Evolutionary conservation across 2,888 invertebrate species (phyloP), one percentile per base, ranked within the genome.

Genomic region (Drosophila algonquin): DNA sequence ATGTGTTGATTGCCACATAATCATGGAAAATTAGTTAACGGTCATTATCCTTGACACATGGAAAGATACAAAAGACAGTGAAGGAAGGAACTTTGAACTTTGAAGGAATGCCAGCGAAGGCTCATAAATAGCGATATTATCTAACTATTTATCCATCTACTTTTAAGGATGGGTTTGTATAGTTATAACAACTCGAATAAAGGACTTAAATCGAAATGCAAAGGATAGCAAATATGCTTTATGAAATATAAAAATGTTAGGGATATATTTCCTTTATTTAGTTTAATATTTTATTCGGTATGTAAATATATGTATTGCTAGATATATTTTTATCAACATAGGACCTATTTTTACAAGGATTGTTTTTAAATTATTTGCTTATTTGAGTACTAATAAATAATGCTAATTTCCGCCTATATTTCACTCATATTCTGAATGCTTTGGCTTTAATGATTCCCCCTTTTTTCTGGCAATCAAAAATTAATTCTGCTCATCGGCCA

Each of bases 21-120:
- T 75, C 72, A 74, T 65, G 75, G 75, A 68, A 55, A 63, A 58
- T 59, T 68, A 75, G 68, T 74, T 65, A 50, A 58, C 55, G 75
- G 75, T 59, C 75, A 72, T 72, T 72, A 72, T 74, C 75, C 72
- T 64, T 58, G 75, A n/a, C 7, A 14, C 14, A 40, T 7, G 4
- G 5, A 12, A 5, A 35, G n/a, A 40, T 40, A 40, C 3, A n/a
- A 40, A 2, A 40, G 40, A 40, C 1, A 40, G 14, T 1, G n/a
- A n/a, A n/a, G n/a, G n/a, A n/a, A n/a, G n/a, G n/a, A n/a, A n/a
- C n/a, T n/a, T n/a, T n/a, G n/a, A n/a, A n/a, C 14, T n/a, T 40
- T 40, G 14, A 40, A 14, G 40, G 40, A 14, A 14, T 32, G 8
- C 10, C 1, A 1, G 2, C 2, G 14, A 14, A 5, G 35, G 6